Evolutionary conservation across 2,888 invertebrate species (phyloP).

Genomic region (Dynastes grantii): DNA sequence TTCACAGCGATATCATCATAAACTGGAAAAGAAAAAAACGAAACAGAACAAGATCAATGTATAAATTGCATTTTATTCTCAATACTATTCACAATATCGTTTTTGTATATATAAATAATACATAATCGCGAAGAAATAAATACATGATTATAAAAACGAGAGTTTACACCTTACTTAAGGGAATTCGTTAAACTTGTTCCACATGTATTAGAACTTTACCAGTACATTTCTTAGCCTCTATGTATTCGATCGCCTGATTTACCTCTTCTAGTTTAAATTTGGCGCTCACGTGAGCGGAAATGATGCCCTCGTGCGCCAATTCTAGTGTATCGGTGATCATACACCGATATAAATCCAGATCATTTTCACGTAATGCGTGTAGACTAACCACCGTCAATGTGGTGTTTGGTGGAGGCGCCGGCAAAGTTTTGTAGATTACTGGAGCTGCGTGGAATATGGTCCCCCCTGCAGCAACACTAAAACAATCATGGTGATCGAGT

Average conservation of each 20-base stretch:
- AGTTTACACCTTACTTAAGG: neutral
- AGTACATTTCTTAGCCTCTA: conserved; percentile 74
- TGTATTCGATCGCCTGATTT: conserved; percentile 75
- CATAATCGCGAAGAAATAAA: neutral
- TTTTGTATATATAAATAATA: neutral
- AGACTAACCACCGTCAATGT: conserved; percentile 64
- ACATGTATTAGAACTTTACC: conserved; percentile 76
- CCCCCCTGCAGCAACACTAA: conserved; percentile 74
- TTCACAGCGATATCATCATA: too few relatives aligned
- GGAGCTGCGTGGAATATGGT: conserved; percentile 66
- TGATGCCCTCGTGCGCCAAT: conserved; percentile 76
- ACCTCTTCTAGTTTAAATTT: conserved; percentile 74
- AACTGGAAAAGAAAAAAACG: neutral
- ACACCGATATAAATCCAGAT: conserved; percentile 73
- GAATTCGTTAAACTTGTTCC: conserved; percentile 56
- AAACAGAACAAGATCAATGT: neutral
- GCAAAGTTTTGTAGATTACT: conserved; percentile 60
- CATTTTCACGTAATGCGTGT: conserved; percentile 68
- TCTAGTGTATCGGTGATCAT: conserved; percentile 73
- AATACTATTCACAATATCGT: conserved; percentile 9
- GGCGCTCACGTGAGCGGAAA: conserved; percentile 74
- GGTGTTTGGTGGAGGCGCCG: conserved; percentile 64
- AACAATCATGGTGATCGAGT: conserved; percentile 58
- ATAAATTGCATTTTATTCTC: conserved; percentile 36
- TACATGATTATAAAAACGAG: neutral